Base-by-base conservation (phyloP, 2,113 vertebrate species). In the Strix aluco region DNA sequence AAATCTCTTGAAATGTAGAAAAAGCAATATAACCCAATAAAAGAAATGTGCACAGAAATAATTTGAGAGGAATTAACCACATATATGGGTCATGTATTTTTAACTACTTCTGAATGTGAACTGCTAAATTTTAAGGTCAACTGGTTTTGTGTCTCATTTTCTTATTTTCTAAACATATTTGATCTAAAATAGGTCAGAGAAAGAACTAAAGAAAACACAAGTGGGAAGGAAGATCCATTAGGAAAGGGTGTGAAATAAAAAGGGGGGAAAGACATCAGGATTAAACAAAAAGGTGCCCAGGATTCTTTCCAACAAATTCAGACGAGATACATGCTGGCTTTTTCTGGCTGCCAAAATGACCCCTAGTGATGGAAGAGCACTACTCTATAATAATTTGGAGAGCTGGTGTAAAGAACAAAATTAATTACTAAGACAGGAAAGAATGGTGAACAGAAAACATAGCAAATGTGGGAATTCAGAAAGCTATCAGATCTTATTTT, bases 1-100 rank as follows among this genome's bases (percentile, higher is more conserved):
- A 94, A 82, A 85, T 73, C 47, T 92, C 79, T 62, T 80, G 36
- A 92, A 94, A 88, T 49, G 22, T 52, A 96, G n/a, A 52, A 70
- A 46, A 95, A 89, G 34, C 25, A 94, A 83, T 80, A 81, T 81
- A 88, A 83, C 40, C 34, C 52, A 57, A 73, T 57, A 77, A 65
- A 90, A 86, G 42, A 91, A 86, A 81, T 42, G 22, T 91, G 13
- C 55, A 77, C 73, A 61, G 46, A 86, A 86, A 87, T 52, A 29
- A 65, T 81, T 91, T 86, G 32, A 94, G 63, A 94, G 17, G 40
- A 52, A 87, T 80, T 96, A 96, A 81, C 12, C 23, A 67, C 19
- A 72, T n/a, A 46, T 52, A 75, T 22, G 80, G 17, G 25, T 13
- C 18, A 72, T 5, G 9, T 42, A 87, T 79, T 92, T 92, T 87